Evolutionary conservation across 1,140 invertebrate species (phyloP), one percentile per base, ranked within the genome.

Genomic region (Pentalonia nigronervosa): DNA sequence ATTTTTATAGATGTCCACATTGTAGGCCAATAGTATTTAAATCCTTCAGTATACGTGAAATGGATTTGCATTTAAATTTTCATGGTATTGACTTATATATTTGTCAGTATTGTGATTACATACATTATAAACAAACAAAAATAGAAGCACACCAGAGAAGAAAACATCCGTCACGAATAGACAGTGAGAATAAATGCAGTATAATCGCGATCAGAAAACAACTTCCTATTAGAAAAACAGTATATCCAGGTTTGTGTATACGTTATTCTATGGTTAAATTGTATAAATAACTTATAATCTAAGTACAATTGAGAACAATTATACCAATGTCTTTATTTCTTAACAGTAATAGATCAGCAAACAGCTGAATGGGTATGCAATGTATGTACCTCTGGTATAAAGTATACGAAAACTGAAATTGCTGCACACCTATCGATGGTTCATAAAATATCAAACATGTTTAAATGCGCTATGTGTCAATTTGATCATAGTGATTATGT

Each of bases 91-190:
- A 92, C 11, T 84, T 92, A 41, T 92, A 83, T 17, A 14, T n/a
- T 50, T 92, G 91, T 84, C 48, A 50, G 30, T 92, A 92, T 86
- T 92, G 91, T 45, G 76, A 84, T 83, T 92, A 84, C 47, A 53
- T 92, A 30, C 45, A 92, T 20, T 92, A 36, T 34, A 53, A 92
- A 30, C 4, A 34, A 9, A 20, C 36, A 30, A 81, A 92, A 92
- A 84, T 92, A 34, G 53, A 84, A 84, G 3, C 25, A 25, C 91
- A 92, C 17, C 53, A 56, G 67, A 92, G 21, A 36, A 53, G 25
- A 17, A 36, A 7, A 2, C 91, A 92, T 86, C 30, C 53, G 9
- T 14, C 1, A 6, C 1, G 30, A 53, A 25, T 50, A 14, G n/a
- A 34, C 2, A 36, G 41, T 30, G 21, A 25, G 21, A 50, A 50